These are phyloP conservation scores for Marronus borbonicus DNA, from an alignment of 2,888 invertebrate species.

Conservation along the genomic window DNA sequence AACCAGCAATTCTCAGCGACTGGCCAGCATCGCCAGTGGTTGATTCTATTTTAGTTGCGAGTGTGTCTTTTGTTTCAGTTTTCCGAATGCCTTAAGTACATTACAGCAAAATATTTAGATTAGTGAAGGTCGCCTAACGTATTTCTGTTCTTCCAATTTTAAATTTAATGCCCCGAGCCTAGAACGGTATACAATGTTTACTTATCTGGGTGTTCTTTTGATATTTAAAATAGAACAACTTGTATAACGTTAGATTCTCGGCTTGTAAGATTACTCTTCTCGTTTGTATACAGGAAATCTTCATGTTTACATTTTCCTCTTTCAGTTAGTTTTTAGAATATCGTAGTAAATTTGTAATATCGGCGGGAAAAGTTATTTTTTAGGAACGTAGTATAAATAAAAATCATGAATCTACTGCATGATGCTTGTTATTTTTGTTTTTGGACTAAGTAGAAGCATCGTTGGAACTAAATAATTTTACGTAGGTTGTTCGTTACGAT, in stretches of 20 bases:
- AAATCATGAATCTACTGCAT: no score
- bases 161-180: constrained; percentile 13
- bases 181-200: constrained; percentile 15
- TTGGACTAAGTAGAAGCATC: no score
- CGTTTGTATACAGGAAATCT: neutral
- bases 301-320: neutral
- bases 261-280: neutral
- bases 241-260: neutral
- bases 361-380: no score
- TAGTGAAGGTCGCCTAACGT: constrained; percentile 37
- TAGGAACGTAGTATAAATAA: no score
- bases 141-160: constrained; percentile 30
- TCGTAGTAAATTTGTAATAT: no score
- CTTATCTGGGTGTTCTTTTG: neutral
- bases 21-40: constrained; percentile 6
- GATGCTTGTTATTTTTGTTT: no score
- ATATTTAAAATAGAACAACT: constrained; percentile 13
- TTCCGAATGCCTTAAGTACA: constrained; percentile 27
- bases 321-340: no score
- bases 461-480: no score
- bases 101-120: constrained; percentile 38
- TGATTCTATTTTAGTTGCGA: constrained; percentile 27
- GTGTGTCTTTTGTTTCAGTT: constrained; percentile 26
- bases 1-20: neutral
- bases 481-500: no score